Conservation (phyloP, 2,113 vertebrate genomes). For the Eolophus roseicapilla region DNA sequence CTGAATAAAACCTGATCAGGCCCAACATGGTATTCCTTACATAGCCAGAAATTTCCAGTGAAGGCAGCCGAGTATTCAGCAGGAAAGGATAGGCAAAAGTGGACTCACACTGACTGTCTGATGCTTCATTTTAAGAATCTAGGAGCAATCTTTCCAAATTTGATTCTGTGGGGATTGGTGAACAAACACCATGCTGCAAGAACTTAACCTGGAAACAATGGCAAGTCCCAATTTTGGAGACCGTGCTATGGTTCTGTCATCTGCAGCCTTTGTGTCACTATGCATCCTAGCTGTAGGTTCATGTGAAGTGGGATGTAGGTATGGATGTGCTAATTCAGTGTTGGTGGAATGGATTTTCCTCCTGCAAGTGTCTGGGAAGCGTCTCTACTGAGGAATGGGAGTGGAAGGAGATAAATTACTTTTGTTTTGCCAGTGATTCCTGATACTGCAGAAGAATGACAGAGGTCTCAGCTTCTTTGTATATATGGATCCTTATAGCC, state of each 20-base stretch:
- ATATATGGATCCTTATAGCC: neutral
- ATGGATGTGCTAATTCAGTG: neutral
- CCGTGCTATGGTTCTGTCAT: rapidly evolving
- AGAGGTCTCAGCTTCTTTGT: neutral
- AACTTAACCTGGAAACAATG: neutral
- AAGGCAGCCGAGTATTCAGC: neutral
- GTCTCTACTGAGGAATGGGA: neutral
- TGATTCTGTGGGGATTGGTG: neutral
- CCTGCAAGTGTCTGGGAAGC: neutral
- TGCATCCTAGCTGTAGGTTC: neutral
- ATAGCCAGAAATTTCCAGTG: neutral
- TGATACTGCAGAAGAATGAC: neutral
- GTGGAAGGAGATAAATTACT: neutral
- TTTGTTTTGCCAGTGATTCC: neutral
- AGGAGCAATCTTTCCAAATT: neutral
- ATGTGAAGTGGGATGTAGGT: neutral
- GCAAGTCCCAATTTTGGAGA: neutral
- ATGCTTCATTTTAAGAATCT: neutral
- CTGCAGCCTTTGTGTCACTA: neutral
- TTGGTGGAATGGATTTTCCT: neutral
- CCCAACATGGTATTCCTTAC: neutral
- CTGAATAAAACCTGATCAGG: constrained; percentile 7
- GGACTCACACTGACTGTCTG: neutral
- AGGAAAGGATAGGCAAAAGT: neutral
- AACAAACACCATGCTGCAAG: neutral